Percentiles rank a stretch among this genome's conserved stretches.
These are phyloP conservation scores for Drosophila simulans DNA, from an alignment of 1,140 invertebrate species.

Conservation along the genomic window DNA sequence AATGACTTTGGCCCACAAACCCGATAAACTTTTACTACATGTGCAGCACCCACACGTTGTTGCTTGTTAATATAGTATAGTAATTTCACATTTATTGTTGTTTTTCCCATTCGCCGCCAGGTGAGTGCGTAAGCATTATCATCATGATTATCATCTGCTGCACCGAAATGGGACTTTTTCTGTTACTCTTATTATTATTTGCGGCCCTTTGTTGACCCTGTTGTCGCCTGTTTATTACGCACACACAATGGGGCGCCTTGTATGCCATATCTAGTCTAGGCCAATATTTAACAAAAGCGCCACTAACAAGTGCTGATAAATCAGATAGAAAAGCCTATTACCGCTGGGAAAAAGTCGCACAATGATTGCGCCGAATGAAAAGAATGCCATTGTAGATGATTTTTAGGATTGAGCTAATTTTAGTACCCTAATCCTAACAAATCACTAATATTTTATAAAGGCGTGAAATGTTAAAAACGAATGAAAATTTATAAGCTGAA, in stretches of 20 bases:
- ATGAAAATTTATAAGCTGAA: background rate
- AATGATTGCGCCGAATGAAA: background rate
- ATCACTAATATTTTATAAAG: background rate
- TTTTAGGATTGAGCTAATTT: background rate
- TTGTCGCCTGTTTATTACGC: slow-evolving; percentile 53
- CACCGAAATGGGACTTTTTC: slow-evolving; percentile 47
- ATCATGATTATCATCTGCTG: slow-evolving; percentile 18
- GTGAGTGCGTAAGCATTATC: slow-evolving; percentile 21
- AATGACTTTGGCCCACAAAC: slow-evolving; percentile 53
- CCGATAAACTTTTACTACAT: slow-evolving; percentile 41
- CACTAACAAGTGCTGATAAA: slow-evolving; percentile 43
- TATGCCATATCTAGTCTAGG: slow-evolving; percentile 46
- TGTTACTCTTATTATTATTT: slow-evolving; percentile 43
- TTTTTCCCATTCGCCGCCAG: slow-evolving; percentile 21
- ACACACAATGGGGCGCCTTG: slow-evolving; percentile 48
- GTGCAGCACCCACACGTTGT: slow-evolving; percentile 7
- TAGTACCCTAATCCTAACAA: background rate
- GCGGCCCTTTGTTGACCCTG: slow-evolving; percentile 53
- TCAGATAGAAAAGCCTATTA: slow-evolving; percentile 39
- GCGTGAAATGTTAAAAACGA: background rate
- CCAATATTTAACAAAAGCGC: slow-evolving; percentile 50
- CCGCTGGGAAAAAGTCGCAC: background rate
- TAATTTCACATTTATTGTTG: slow-evolving; percentile 21
- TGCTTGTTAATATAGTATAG: slow-evolving; percentile 11
- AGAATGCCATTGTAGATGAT: background rate